Conservation (phyloP, 1,140 invertebrate species). For the Drosophila pandora region DNA sequence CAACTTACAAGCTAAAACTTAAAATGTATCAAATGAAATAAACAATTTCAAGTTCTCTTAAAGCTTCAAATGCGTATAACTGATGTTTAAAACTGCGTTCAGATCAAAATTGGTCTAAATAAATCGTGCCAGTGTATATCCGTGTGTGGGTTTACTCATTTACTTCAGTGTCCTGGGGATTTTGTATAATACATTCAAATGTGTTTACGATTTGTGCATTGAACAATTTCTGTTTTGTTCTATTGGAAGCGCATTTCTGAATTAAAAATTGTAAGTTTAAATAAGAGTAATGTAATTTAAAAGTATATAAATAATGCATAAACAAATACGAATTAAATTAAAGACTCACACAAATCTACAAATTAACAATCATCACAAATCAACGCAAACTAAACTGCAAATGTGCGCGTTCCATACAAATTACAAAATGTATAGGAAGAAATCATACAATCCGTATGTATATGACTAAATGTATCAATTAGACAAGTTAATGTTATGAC, state of each 20-base stretch:
- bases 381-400: slow-evolving; percentile 45
- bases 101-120: slow-evolving; percentile 33
- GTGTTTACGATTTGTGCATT: slow-evolving; percentile 63
- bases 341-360: slow-evolving; percentile 53
- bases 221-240: slow-evolving; percentile 56
- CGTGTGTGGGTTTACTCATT: neutral
- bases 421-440: slow-evolving; percentile 34
- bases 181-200: slow-evolving; percentile 73
- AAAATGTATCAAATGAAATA: slow-evolving; percentile 24
- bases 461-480: slow-evolving; percentile 55
- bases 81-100: slow-evolving; percentile 38
- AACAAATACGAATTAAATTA: slow-evolving; percentile 21
- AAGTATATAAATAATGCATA: slow-evolving; percentile 18
- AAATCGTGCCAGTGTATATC: slow-evolving; percentile 26
- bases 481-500: slow-evolving; percentile 72
- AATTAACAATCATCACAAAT: slow-evolving; percentile 71
- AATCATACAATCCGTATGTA: slow-evolving; percentile 34
- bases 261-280: slow-evolving; percentile 17
- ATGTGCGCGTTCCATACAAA: slow-evolving; percentile 26
- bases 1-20: slow-evolving; percentile 56
- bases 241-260: slow-evolving; percentile 66
- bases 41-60: slow-evolving; percentile 42
- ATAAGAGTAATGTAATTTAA: slow-evolving; percentile 20
- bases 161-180: slow-evolving; percentile 20
- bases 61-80: slow-evolving; percentile 60